phyloP scores from a whole-genome alignment of 2,113 vertebrate species.

The Eubucco bourcierii region DNA sequence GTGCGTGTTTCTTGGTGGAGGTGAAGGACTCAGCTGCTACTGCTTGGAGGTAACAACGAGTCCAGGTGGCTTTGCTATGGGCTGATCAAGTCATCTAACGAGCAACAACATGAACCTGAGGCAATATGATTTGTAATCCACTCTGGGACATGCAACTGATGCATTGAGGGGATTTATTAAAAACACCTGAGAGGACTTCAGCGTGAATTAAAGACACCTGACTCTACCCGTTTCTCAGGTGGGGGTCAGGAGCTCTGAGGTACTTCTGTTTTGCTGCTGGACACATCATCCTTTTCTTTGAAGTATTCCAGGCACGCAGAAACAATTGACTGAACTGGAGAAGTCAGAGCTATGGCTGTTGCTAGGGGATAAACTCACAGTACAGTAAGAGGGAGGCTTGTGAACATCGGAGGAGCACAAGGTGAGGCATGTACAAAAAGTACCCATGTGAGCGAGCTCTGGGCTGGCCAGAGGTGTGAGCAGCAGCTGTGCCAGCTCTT shows the following conservation, averaged over 20 bases:
- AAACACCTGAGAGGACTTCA: not conserved
- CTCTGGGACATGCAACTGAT: not conserved
- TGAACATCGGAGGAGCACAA: not conserved
- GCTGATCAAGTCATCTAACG: not conserved
- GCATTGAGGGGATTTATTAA: not conserved
- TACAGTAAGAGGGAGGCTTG: not conserved
- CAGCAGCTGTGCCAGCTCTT: rapidly evolving
- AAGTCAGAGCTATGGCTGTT: not conserved
- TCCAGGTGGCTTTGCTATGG: not conserved
- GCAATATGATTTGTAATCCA: not conserved
- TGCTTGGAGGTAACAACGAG: not conserved
- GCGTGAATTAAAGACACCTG: not conserved
- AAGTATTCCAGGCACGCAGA: not conserved
- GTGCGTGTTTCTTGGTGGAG: rapidly evolving
- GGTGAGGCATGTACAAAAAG: rapidly evolving
- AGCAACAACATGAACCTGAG: not conserved
- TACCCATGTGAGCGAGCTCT: not conserved
- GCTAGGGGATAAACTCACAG: not conserved
- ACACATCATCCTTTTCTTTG: not conserved
- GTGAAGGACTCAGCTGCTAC: not conserved
- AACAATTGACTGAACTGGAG: not conserved
- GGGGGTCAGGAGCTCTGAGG: not conserved
- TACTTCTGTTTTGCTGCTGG: not conserved
- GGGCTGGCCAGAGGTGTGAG: not conserved
- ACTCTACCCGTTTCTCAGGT: rapidly evolving